Evolutionary conservation across 2,888 invertebrate species (phyloP), one percentile per base, ranked within the genome.

Genomic region (Unio pictorum): DNA sequence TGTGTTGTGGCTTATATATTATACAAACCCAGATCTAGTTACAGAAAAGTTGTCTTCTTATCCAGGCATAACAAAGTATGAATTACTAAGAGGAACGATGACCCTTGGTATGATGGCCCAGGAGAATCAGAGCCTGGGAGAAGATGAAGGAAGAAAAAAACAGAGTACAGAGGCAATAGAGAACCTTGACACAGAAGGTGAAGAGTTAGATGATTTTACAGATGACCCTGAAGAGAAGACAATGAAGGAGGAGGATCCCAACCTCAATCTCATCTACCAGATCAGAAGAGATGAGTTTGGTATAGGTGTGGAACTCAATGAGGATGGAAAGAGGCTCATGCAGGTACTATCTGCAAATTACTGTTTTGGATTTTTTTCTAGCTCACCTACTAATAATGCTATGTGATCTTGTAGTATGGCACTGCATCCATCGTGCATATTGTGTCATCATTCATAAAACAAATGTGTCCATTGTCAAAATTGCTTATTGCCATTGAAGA

Each of bases 201-300:
- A 34, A 6, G 34, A 34, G 34, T 34, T 34, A 34, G 34, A 64
- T 8, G 62, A 55, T 0, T 34, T 34, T 23, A 28, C 62, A 67
- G 68, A 58, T 11, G 61, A 61, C 7, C 23, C 28, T 23, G 55
- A 28, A 20, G 34, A 20, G 45, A 28, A 54, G 34, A 23, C 20
- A 26, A 57, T 26, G 6, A 78, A 79, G 71, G 76, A 75, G 30
- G 73, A 68, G 30, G 30, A 30, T 30, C 30, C 30, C 30, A 30
- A 5, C 30, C 30, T 30, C 30, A 30, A 1, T 8, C 66, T 88
- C 54, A 81, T 90, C 11, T 82, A 88, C 23, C 65, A 75, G 61
- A 89, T 90, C 34, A 79, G 89, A 11, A 79, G 82, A 23, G 86
- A 87, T n/a, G 89, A 89, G 77, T 90, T 90, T 81, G 90, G 90